Percentiles rank a stretch among this genome's conserved stretches.
Evolutionary conservation across 2,113 vertebrate species (phyloP).

Genomic region (Melanostigma gelatinosum): DNA sequence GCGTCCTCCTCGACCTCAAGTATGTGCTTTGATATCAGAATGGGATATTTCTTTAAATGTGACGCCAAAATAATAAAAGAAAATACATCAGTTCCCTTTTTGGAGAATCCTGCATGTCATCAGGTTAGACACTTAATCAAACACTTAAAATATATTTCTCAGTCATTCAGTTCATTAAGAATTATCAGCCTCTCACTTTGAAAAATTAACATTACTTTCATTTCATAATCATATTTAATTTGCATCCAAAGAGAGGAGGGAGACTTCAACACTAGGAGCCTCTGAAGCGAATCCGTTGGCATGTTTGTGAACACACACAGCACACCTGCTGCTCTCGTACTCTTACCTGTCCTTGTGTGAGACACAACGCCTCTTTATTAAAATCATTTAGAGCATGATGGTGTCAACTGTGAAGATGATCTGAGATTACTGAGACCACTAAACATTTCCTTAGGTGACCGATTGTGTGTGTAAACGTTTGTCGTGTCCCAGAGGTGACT

Average conservation of each 20-base stretch:
- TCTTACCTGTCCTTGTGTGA: no score
- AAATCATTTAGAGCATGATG: neutral
- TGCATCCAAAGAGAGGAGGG: neutral
- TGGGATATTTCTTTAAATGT: neutral
- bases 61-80: neutral
- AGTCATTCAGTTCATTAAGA: neutral
- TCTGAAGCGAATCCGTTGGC: neutral
- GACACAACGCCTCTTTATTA: neutral
- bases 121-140: neutral
- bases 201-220: no score
- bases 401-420: constrained; percentile 21
- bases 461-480: neutral
- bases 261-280: neutral
- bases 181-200: neutral
- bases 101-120: neutral
- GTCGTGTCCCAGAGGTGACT: constrained; percentile 7
- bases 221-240: no score
- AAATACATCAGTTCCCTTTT: neutral
- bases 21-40: neutral
- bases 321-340: neutral
- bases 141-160: neutral
- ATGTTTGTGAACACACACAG: neutral
- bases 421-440: constrained; percentile 5
- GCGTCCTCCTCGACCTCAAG: neutral
- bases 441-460: neutral